These are phyloP conservation scores for Phortica variegata DNA, from an alignment of 1,140 invertebrate species.

Conservation along the genomic window DNA sequence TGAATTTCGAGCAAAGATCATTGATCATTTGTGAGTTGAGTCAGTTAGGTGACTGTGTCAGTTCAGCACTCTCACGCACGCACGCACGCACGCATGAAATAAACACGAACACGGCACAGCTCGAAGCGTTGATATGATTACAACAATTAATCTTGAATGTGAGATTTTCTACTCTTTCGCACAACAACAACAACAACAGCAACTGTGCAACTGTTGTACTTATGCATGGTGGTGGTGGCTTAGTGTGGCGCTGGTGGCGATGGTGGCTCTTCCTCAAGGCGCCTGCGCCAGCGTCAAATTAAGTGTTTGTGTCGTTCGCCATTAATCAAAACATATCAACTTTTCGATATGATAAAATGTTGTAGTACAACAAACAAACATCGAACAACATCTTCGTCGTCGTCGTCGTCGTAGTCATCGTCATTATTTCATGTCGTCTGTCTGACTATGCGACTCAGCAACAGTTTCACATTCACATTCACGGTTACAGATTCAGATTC, in stretches of 20 bases:
- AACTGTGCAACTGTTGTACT: constrained; percentile 24
- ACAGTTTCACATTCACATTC: background rate
- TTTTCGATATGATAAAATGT: constrained; percentile 53
- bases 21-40: constrained; percentile 49
- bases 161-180: constrained; percentile 31
- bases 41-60: constrained; percentile 3
- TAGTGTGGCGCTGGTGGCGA: constrained; percentile 2
- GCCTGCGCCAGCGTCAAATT: constrained; percentile 55
- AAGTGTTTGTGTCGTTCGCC: constrained; percentile 56
- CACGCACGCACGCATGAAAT: constrained; percentile 31
- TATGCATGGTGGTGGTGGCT: constrained; percentile 9
- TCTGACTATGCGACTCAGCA: constrained; percentile 12
- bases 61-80: constrained; percentile 7
- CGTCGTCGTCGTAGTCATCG: constrained; percentile 27
- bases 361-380: constrained; percentile 41
- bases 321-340: constrained; percentile 56
- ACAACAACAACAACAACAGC: constrained; percentile 14
- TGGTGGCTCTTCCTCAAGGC: constrained; percentile 36
- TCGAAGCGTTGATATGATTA: constrained; percentile 51
- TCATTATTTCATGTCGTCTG: constrained; percentile 1
- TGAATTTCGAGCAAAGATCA: constrained; percentile 26
- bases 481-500: constrained; percentile 14
- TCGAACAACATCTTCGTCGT: constrained; percentile 43
- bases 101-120: too few species aligned
- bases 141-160: constrained; percentile 54